A percentile compares a stretch with the other conserved stretches of the same genome.
Evolutionary conservation across 1,140 invertebrate genomes (phyloP).

Genomic region (Listronotus bonariensis): DNA sequence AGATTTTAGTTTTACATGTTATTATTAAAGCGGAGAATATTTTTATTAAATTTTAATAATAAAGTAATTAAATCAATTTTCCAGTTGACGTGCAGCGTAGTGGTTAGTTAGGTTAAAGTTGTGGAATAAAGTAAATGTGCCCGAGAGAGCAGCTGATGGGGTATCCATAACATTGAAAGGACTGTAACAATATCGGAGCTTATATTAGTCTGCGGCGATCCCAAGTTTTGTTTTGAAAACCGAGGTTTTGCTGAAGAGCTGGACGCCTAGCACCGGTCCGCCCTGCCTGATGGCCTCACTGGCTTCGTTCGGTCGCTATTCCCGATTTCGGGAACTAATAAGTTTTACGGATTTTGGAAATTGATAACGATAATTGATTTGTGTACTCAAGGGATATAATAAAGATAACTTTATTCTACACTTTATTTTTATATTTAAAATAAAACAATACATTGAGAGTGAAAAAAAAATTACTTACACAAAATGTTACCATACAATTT

Average conservation of each 20-base stretch:
- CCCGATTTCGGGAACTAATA: conserved; percentile 28
- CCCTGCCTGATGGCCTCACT: conserved; percentile 1
- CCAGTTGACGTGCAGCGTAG: background rate
- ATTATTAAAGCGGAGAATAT: background rate
- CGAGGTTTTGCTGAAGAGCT: conserved; percentile 24
- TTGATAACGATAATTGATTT: conserved; percentile 28
- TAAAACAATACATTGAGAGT: too few species aligned
- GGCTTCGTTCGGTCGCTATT: background rate
- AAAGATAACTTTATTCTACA: conserved; percentile 13
- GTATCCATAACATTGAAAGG: conserved; percentile 34
- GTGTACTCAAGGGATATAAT: conserved; percentile 16
- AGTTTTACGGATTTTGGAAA: conserved; percentile 25
- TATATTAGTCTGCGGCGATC: conserved; percentile 36
- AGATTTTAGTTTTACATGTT: background rate
- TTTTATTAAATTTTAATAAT: background rate
- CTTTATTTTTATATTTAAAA: background rate
- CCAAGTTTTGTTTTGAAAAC: conserved; percentile 36
- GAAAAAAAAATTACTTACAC: background rate
- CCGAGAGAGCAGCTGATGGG: conserved; percentile 21
- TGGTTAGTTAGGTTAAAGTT: conserved; percentile 19
- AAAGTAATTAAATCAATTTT: conserved; percentile 9
- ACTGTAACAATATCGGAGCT: conserved; percentile 36
- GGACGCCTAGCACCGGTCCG: conserved; percentile 16
- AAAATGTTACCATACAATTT: background rate
- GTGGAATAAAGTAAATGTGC: conserved; percentile 16